A percentile compares a stretch with the other conserved stretches of the same genome.
Evolutionary conservation across 1,140 invertebrate species (phyloP).

Genomic region (Calycopis cecrops): DNA sequence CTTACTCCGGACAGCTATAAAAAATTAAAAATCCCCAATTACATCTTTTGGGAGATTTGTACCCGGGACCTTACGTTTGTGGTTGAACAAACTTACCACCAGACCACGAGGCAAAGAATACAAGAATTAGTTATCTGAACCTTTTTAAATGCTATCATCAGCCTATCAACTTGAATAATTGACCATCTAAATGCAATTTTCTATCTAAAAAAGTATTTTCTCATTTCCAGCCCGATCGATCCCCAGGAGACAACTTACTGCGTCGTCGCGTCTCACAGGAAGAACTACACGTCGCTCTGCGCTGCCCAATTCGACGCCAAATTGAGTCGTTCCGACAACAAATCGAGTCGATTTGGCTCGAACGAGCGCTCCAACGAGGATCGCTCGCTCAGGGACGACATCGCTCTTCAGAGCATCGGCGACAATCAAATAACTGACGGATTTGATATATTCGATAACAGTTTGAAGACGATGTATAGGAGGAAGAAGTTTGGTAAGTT

Average conservation of each 20-base stretch:
- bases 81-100: no score
- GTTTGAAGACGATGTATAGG: slow-evolving; percentile 47
- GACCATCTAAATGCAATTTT: background rate
- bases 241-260: slow-evolving; percentile 77
- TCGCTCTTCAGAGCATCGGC: slow-evolving; percentile 16
- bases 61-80: no score
- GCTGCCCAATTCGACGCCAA: slow-evolving; percentile 65
- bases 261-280: slow-evolving; percentile 74
- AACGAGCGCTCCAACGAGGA: slow-evolving; percentile 30
- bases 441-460: slow-evolving; percentile 45
- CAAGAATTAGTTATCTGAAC: no score
- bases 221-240: slow-evolving; percentile 74
- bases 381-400: slow-evolving; percentile 17
- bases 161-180: no score
- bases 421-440: slow-evolving; percentile 33
- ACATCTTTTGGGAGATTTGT: no score
- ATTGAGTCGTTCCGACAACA: slow-evolving; percentile 40
- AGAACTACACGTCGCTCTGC: slow-evolving; percentile 76
- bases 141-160: no score
- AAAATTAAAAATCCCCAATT: no score
- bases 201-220: background rate
- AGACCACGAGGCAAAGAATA: no score
- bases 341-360: slow-evolving; percentile 37
- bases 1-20: no score
- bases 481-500: slow-evolving; percentile 62